Base-by-base conservation (phyloP, 1,140 invertebrate genomes). In the Oscheius sp. region DNA sequence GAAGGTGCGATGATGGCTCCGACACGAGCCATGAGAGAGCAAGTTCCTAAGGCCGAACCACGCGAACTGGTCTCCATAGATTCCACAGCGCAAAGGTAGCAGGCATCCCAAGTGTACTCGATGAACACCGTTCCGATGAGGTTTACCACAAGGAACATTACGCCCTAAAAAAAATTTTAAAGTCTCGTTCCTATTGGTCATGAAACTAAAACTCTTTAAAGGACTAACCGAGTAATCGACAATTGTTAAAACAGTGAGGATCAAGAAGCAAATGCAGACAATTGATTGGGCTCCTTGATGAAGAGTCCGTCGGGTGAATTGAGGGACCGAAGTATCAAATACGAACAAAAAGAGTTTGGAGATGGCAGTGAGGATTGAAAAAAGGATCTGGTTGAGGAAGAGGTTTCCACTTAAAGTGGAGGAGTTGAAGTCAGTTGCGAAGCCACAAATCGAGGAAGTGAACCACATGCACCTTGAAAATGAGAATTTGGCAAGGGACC, bases 71-170 rank as follows among this genome's bases (percentile, higher is more conserved):
- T 81, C 32, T 80, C 80, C 77, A 80, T 79, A 59, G 45, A 59
- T 36, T 80, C 79, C 10, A 78, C 76, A 15, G 70, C 80, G 64
- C 81, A 82, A 2, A 82, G 68, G 69, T 82, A 82, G 34, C 80
- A 82, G 7, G 80, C 80, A 68, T 81, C 80, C 80, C 80, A 81
- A 1, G 81, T 81, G 58, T 82, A 82, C 52, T 81, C 80, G 58
- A 81, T 79, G 67, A 81, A 81, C 1, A 82, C 72, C 2, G 76
- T 79, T 28, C 80, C 80, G 29, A 79, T 70, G 2, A 82, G 45
- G 61, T 81, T 81, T 7, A 81, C 55, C n/a, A 82, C 61, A 23
- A 81, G 71, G 68, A 82, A 81, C 7, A 36, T 71, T 2, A 79
- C 58, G 23, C 80, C 78, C 75, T 81, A 59, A 34, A 59, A 68